phyloP scores from a whole-genome alignment of 2,888 invertebrate genomes.

The Lathronympha strigana region DNA sequence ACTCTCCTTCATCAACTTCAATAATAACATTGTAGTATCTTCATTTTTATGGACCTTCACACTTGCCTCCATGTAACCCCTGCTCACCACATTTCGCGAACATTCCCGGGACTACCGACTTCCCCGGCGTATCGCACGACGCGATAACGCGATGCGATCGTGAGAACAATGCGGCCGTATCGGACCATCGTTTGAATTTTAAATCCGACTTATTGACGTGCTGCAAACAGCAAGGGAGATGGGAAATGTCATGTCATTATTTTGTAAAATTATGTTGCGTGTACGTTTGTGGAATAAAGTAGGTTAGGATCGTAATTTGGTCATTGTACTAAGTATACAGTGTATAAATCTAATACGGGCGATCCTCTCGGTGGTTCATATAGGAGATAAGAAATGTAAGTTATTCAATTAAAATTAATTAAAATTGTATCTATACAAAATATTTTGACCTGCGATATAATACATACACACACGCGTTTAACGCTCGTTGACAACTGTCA shows the following conservation, averaged over 20 bases:
- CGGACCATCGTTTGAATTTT: slow-evolving; percentile 64
- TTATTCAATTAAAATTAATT: too few species aligned
- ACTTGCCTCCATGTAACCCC: slow-evolving; percentile 25
- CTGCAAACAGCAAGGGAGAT: neutral
- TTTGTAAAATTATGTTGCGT: neutral
- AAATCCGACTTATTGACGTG: slow-evolving; percentile 28
- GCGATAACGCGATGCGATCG: slow-evolving; percentile 45
- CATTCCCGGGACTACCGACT: slow-evolving; percentile 54
- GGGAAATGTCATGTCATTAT: neutral
- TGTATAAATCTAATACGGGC: too few species aligned
- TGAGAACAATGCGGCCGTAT: slow-evolving; percentile 48
- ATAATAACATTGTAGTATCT: too few species aligned
- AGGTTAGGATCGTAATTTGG: too few species aligned
- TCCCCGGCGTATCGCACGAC: slow-evolving; percentile 48
- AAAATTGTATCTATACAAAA: too few species aligned
- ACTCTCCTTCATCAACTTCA: too few species aligned
- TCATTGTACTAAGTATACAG: too few species aligned
- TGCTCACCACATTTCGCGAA: slow-evolving; percentile 37
- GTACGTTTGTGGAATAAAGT: neutral
- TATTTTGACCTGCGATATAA: too few species aligned
- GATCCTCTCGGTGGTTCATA: too few species aligned
- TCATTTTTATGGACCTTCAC: neutral
- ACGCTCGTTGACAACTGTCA: too few species aligned
- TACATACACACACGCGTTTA: too few species aligned
- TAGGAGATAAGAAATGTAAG: too few species aligned